These are phyloP conservation scores for Rutpela maculata DNA, from an alignment of 2,888 invertebrate species.

Conservation along the genomic window DNA sequence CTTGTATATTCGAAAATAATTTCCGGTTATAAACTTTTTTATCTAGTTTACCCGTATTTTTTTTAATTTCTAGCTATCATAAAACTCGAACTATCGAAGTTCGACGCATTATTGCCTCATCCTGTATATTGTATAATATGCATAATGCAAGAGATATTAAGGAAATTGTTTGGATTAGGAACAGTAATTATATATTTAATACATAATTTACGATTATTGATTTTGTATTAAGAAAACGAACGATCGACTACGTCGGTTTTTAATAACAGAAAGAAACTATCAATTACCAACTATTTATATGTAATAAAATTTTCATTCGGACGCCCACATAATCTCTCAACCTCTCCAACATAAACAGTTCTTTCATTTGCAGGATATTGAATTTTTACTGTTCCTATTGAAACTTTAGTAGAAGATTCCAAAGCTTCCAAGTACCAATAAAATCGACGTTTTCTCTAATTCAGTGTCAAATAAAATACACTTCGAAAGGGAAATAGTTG, in stretches of 20 bases:
- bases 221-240: not conserved
- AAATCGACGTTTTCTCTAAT: constrained; percentile 46
- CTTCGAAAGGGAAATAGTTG: constrained; percentile 35
- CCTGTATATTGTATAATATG: too few species aligned
- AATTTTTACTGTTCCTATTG: constrained; percentile 42
- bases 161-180: not conserved
- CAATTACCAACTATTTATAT: constrained; percentile 7
- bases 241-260: not conserved
- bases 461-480: constrained; percentile 49
- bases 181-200: not conserved
- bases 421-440: constrained; percentile 43
- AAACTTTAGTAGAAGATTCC: constrained; percentile 41
- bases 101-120: too few species aligned
- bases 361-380: constrained; percentile 40
- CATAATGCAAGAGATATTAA: not conserved
- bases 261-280: not conserved
- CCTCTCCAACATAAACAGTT: not conserved
- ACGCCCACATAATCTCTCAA: constrained; percentile 1
- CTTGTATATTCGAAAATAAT: too few species aligned
- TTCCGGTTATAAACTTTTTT: too few species aligned
- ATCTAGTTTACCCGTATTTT: too few species aligned
- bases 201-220: not conserved
- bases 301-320: not conserved
- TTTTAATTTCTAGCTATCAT: too few species aligned
- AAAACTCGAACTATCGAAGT: too few species aligned